A percentile compares a stretch with the other conserved stretches of the same genome.
Conservation (phyloP, 2,113 vertebrate species). For the Chroicocephalus ridibundus region DNA sequence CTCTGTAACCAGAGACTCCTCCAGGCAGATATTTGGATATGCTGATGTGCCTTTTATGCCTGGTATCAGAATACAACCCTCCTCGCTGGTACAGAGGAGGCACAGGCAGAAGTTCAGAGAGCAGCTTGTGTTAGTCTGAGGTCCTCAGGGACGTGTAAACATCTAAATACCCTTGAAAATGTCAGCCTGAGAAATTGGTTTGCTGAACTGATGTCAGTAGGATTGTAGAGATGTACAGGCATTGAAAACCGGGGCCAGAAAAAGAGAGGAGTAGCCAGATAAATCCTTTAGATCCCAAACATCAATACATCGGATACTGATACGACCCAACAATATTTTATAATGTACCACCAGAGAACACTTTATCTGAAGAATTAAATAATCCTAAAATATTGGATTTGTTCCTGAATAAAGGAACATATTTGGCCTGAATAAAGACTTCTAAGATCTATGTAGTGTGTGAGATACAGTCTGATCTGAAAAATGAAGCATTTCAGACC, state of each 20-base stretch:
- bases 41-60: neutral
- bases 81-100: neutral
- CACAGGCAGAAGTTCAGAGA: neutral
- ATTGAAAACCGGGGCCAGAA: neutral
- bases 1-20: neutral
- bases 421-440: neutral
- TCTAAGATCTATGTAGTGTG: neutral
- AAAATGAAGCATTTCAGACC: slow-evolving; percentile 18
- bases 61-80: neutral
- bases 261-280: neutral
- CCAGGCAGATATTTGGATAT: neutral
- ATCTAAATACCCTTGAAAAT: neutral
- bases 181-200: neutral
- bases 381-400: neutral
- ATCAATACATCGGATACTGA: neutral
- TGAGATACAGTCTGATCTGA: neutral
- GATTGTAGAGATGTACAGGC: neutral
- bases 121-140: neutral
- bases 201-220: neutral
- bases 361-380: neutral
- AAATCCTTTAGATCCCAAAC: neutral
- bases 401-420: neutral
- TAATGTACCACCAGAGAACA: rapidly evolving
- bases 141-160: neutral
- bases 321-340: neutral